Evolutionary conservation across 2,888 invertebrate species (phyloP).

Genomic region (Gymnocheta viridis): DNA sequence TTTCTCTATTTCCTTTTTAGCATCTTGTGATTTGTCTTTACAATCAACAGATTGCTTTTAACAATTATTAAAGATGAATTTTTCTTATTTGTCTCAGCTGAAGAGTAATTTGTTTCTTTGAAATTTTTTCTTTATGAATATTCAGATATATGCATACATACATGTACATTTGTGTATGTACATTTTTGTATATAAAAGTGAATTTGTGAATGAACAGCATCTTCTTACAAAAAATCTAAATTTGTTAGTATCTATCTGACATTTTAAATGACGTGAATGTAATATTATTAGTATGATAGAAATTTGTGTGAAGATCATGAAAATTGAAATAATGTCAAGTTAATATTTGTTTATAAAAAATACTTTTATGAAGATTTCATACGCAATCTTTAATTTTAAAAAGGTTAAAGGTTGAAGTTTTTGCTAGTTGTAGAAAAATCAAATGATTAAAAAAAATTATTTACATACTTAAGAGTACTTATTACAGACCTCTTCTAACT

Average conservation of each 20-base stretch:
- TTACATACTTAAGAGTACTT: too few species aligned
- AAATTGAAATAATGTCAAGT: not conserved
- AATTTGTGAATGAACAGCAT: not conserved
- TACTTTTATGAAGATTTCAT: not conserved
- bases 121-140: not conserved
- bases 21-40: conserved; percentile 53
- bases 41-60: conserved; percentile 69
- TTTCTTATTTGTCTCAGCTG: conserved; percentile 9
- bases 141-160: not conserved
- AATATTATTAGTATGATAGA: not conserved
- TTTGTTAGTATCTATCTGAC: not conserved
- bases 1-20: conserved; percentile 22
- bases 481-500: too few species aligned
- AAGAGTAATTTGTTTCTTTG: not conserved
- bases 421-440: too few species aligned
- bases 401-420: too few species aligned
- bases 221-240: not conserved
- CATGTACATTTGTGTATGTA: not conserved
- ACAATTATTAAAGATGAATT: conserved; percentile 56
- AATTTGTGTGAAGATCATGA: not conserved
- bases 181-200: not conserved
- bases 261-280: not conserved
- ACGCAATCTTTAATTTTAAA: too few species aligned
- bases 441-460: too few species aligned
- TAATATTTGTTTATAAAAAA: too few species aligned